Evolutionary conservation across 2,797 vertebrate genomes (phyloP).

Genomic region (Salarias fasciatus): DNA sequence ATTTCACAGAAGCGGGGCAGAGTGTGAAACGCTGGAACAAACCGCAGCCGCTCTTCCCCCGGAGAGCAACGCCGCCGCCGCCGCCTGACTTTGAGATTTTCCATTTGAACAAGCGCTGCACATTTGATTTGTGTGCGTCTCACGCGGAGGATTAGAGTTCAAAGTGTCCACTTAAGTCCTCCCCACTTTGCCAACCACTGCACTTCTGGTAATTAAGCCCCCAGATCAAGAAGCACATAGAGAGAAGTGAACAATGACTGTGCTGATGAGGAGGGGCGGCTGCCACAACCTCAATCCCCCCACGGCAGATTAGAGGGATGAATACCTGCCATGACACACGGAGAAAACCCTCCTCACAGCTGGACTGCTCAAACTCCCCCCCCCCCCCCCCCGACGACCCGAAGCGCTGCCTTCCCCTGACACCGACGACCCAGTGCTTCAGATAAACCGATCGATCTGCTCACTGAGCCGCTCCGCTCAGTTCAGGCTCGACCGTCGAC

Average conservation of each 20-base stretch:
- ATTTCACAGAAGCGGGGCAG: constrained; percentile 70
- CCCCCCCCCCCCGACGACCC: constrained; percentile 14
- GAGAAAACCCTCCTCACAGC: constrained; percentile 45
- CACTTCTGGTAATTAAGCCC: constrained; percentile 81
- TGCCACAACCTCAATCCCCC: constrained; percentile 65
- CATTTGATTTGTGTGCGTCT: constrained; percentile 75
- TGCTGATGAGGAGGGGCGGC: constrained; percentile 72
- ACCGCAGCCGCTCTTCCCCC: constrained; percentile 61
- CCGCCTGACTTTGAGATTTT: constrained; percentile 67
- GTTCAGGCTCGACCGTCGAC: background rate
- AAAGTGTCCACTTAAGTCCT: constrained; percentile 81
- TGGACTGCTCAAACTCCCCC: constrained; percentile 25
- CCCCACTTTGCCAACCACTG: constrained; percentile 74
- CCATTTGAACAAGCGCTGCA: constrained; percentile 70
- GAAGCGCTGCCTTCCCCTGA: constrained; percentile 12
- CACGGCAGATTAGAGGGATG: constrained; percentile 71
- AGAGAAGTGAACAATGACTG: constrained; percentile 75
- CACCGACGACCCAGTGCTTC: constrained; percentile 23
- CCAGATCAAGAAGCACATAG: constrained; percentile 69
- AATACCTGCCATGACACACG: constrained; percentile 67
- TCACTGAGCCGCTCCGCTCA: constrained; percentile 4
- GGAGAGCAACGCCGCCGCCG: constrained; percentile 34
- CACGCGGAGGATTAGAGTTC: constrained; percentile 77
- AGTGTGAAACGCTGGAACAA: constrained; percentile 70
- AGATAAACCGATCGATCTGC: constrained; percentile 20